phyloP scores from a whole-genome alignment of 2,888 invertebrate species.

The Drosophila monieri region DNA sequence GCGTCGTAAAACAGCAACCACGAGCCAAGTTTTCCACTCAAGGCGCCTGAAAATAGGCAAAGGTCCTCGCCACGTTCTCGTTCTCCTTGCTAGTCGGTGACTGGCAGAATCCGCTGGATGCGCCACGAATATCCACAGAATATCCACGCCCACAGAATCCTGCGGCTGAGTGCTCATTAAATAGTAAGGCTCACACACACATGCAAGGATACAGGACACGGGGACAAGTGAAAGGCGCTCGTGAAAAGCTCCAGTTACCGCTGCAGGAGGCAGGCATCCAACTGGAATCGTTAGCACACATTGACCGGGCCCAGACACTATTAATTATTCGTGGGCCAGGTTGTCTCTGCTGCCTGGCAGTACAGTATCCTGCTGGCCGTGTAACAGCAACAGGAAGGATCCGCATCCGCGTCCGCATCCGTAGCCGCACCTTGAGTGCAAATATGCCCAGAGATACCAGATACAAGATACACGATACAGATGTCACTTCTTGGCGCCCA shows the following conservation, averaged over 20 bases:
- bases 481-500: conserved; percentile 42
- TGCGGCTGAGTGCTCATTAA: conserved; percentile 57
- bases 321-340: conserved; percentile 59
- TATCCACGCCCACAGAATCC: conserved; percentile 32
- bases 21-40: conserved; percentile 37
- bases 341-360: not conserved
- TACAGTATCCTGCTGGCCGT: conserved; percentile 5
- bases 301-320: conserved; percentile 54
- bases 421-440: conserved; percentile 45
- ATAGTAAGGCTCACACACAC: conserved; percentile 54
- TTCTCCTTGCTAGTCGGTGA: conserved; percentile 15
- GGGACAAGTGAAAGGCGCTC: conserved; percentile 4
- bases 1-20: conserved; percentile 21
- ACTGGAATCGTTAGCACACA: conserved; percentile 51
- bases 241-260: conserved; percentile 20
- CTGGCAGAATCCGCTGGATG: conserved; percentile 27
- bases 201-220: not conserved
- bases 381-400: conserved; percentile 34
- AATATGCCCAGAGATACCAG: conserved; percentile 46
- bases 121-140: no score
- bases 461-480: conserved; percentile 44
- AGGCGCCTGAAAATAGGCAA: conserved; percentile 38
- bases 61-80: conserved; percentile 4
- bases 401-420: conserved; percentile 25
- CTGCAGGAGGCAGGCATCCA: conserved; percentile 1